Base-by-base conservation (phyloP, 2,888 invertebrate genomes). In the Oxyteleia sp. region DNA sequence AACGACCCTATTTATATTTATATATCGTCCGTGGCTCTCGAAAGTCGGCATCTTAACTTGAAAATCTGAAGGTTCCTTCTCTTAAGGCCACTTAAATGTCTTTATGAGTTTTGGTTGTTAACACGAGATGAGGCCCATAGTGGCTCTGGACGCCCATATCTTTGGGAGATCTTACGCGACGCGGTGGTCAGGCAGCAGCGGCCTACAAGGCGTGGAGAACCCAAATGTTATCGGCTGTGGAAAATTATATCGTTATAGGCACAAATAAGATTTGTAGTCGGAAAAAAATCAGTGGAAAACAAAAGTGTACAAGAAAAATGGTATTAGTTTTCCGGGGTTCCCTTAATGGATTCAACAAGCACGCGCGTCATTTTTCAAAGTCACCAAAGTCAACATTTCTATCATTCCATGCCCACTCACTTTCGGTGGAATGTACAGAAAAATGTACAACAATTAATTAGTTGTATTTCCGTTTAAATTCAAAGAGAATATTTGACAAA, bases 61-160 rank as follows among this genome's bases (percentile, higher is more conserved):
- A 82, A 86, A 85, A 86, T 85, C 83, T 85, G 75, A 84, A 85
- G 81, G 78, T 75, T 84, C 69, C 78, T 83, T 82, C 84, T 78
- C 84, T 84, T 83, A 85, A 79, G 74, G 69, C 84, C 90, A 91
- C 89, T 91, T 91, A 90, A 92, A 92, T 89, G 92, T 92, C 92
- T 93, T 93, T 93, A 93, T 93, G 91, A 92, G 92, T 91, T 91
- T 92, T 88, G 92, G 91, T 91, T 92, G 92, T 93, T 92, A 92
- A 93, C 92, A 91, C 89, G 90, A 88, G 87, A 92, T 89, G 90
- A 91, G 90, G 87, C 88, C 87, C 71, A 75, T 76, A 63, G 83
- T 79, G 84, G 79, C 84, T 87, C 85, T 69, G 74, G 68, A 68
- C 75, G 75, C 2, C 35, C 69, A 41, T 84, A 85, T 84, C 84